Percentiles rank a stretch among this genome's conserved stretches.
phyloP scores from a whole-genome alignment of 2,888 invertebrate genomes.

The Drosophila ustulata region DNA sequence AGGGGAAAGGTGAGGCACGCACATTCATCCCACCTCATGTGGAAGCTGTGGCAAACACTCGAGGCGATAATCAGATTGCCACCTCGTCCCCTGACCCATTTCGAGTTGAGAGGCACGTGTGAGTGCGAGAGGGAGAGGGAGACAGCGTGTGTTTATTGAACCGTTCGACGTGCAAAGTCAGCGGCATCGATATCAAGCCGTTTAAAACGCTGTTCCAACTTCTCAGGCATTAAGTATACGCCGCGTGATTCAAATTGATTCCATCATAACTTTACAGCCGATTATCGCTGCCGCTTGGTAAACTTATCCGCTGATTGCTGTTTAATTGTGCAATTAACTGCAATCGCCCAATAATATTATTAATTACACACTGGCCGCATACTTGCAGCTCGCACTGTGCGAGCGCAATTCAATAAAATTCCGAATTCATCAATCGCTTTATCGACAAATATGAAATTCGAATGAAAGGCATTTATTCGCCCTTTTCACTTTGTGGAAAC shows the following conservation, averaged over 20 bases:
- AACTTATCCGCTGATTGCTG: constrained; percentile 41
- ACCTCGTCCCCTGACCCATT: constrained; percentile 8
- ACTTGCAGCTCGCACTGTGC: constrained; percentile 5
- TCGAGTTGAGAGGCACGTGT: constrained; percentile 1
- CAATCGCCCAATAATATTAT: constrained; percentile 2
- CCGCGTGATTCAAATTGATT: constrained; percentile 20
- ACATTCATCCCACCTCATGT: background rate
- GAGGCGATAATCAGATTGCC: constrained; percentile 75
- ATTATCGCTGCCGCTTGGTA: constrained; percentile 12
- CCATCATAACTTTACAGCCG: constrained; percentile 39
- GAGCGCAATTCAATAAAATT: background rate
- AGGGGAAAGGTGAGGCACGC: constrained; percentile 24
- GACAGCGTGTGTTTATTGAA: constrained; percentile 37
- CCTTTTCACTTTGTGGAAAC: background rate
- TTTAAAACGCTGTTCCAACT: constrained; percentile 18
- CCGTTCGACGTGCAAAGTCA: constrained; percentile 63
- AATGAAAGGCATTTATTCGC: background rate
- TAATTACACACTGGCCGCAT: constrained; percentile 17
- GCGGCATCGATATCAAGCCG: constrained; percentile 39
- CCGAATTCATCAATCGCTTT: background rate
- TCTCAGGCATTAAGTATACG: constrained; percentile 17
- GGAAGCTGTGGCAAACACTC: constrained; percentile 53
- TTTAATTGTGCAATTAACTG: constrained; percentile 50
- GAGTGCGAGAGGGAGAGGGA: background rate
- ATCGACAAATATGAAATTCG: background rate